Evolutionary conservation across 2,888 invertebrate species (phyloP).

Genomic region (Coenonympha arcania): DNA sequence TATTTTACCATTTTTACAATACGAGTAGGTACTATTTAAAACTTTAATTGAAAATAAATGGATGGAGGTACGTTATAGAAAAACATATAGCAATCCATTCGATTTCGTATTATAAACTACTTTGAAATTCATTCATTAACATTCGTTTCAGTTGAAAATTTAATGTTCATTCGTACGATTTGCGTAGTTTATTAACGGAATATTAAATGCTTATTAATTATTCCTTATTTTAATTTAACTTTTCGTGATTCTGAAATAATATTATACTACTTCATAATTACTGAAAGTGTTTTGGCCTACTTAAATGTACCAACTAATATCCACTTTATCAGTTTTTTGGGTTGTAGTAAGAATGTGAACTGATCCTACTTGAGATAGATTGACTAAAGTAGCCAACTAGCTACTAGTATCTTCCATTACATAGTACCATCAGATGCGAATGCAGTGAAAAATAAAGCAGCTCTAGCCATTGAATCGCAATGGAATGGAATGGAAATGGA

Average conservation of each 20-base stretch:
- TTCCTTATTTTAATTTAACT: constrained; percentile 8
- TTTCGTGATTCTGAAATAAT: neutral
- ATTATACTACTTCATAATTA: neutral
- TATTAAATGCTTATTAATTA: constrained; percentile 9
- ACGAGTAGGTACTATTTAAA: no score
- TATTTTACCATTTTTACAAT: no score
- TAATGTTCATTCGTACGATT: constrained; percentile 7
- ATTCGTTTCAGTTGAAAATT: constrained; percentile 11
- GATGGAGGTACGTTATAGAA: neutral
- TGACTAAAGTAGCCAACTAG: no score
- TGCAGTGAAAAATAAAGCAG: no score
- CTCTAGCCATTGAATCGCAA: no score
- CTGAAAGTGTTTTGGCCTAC: neutral
- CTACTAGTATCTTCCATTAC: no score
- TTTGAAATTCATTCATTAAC: constrained; percentile 7
- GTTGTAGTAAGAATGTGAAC: no score
- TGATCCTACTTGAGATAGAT: no score
- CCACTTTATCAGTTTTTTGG: no score
- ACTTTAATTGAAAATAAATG: no score
- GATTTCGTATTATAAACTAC: neutral
- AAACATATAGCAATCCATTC: neutral
- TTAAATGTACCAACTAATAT: neutral
- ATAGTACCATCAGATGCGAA: no score
- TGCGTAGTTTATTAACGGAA: constrained; percentile 12
- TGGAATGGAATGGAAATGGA: no score